A percentile compares a stretch with the other conserved stretches of the same genome.
phyloP scores from a whole-genome alignment of 2,888 invertebrate genomes.

The Apodemia zela region DNA sequence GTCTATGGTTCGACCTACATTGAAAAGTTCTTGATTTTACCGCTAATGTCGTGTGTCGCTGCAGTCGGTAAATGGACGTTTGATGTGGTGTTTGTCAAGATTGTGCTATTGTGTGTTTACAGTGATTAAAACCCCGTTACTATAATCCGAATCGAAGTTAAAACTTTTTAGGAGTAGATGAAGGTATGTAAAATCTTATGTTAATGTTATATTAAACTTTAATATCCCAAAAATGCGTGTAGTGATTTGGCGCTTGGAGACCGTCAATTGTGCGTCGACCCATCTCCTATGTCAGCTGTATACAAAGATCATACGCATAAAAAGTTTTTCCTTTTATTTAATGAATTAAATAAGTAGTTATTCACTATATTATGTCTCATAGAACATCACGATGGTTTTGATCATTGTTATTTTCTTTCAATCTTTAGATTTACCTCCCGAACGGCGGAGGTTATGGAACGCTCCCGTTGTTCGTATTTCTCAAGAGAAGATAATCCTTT shows the following conservation, averaged over 20 bases:
- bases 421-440: constrained; percentile 65
- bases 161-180: constrained; percentile 83
- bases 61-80: constrained; percentile 84
- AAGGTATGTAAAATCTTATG: constrained; percentile 69
- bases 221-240: constrained; percentile 34
- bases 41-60: constrained; percentile 70
- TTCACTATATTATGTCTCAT: constrained; percentile 43
- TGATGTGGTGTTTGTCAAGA: constrained; percentile 83
- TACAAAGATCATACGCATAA: constrained; percentile 78
- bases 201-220: constrained; percentile 38
- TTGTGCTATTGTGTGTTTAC: constrained; percentile 83
- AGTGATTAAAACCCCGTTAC: constrained; percentile 71
- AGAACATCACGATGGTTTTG: constrained; percentile 38
- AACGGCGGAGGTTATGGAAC: constrained; percentile 75
- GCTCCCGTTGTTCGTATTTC: constrained; percentile 63
- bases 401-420: constrained; percentile 46
- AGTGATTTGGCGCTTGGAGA: constrained; percentile 64
- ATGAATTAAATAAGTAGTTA: constrained; percentile 68
- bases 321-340: constrained; percentile 50
- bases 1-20: constrained; percentile 50
- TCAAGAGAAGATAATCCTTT: constrained; percentile 62
- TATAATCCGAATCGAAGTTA: constrained; percentile 71
- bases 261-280: constrained; percentile 58
- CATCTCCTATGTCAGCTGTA: constrained; percentile 77
- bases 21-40: constrained; percentile 57